Conservation (phyloP, 2,797 vertebrate species). For the Tiaroga cobitis region DNA sequence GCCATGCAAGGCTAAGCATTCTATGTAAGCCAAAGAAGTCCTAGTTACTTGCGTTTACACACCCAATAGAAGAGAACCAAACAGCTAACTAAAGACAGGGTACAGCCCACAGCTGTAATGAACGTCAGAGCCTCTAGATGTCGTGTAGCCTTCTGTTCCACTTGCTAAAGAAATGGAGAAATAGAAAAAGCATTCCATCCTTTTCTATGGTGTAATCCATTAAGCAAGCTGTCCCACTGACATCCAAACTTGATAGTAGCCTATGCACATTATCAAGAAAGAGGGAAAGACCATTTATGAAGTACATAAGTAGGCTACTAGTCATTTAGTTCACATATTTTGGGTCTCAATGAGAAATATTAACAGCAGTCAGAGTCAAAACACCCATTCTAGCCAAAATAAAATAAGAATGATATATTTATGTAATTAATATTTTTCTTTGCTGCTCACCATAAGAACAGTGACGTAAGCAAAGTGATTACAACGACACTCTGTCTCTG, state of each 20-base stretch:
- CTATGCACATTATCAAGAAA: not conserved
- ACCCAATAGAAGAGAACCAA: slow-evolving; percentile 81
- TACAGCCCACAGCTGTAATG: slow-evolving; percentile 85
- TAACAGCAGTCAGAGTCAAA: not conserved
- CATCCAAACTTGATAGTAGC: too few species aligned
- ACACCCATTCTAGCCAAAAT: not conserved
- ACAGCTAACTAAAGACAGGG: slow-evolving; percentile 84
- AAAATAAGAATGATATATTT: too few species aligned
- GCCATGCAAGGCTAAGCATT: not conserved
- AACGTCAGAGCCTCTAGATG: slow-evolving; percentile 82
- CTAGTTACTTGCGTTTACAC: slow-evolving; percentile 80
- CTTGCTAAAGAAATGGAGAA: slow-evolving; percentile 65
- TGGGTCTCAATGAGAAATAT: not conserved
- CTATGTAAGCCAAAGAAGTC: not conserved
- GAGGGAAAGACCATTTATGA: not conserved
- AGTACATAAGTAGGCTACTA: too few species aligned
- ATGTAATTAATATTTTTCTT: not conserved
- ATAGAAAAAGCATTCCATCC: not conserved
- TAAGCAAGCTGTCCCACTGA: not conserved
- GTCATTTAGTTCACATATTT: not conserved
- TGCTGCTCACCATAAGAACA: slow-evolving; percentile 85
- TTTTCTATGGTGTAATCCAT: not conserved
- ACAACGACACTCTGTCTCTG: slow-evolving; percentile 83
- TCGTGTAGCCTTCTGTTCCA: slow-evolving; percentile 63
- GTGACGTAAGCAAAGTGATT: slow-evolving; percentile 92